These are phyloP conservation scores for Malurus splendens DNA, from an alignment of 2,797 vertebrate species.

Conservation along the genomic window DNA sequence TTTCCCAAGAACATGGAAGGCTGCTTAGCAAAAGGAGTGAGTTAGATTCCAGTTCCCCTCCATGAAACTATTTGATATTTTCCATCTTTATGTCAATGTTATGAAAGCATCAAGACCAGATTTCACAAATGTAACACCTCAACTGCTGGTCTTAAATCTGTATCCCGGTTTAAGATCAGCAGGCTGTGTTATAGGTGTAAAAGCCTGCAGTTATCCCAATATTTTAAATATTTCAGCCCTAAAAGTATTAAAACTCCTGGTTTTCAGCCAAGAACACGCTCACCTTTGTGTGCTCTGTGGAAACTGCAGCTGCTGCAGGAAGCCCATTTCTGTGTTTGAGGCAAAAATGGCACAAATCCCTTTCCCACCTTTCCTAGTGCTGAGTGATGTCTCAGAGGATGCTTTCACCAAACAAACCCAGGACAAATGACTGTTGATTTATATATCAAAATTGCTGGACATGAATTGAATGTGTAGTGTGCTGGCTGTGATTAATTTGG, in stretches of 20 bases:
- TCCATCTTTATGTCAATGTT: background rate
- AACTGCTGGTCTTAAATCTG: background rate
- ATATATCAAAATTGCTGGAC: rapidly evolving
- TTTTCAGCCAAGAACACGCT: background rate
- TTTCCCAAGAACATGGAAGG: background rate
- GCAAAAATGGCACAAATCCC: background rate
- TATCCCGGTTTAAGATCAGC: background rate
- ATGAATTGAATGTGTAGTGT: rapidly evolving
- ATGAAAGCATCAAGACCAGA: background rate
- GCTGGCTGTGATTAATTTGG: background rate
- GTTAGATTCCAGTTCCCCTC: background rate
- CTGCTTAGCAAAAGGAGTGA: background rate
- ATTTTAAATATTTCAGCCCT: background rate
- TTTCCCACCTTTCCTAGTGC: background rate
- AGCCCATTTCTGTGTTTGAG: background rate
- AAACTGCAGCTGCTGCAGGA: background rate
- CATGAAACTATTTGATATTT: background rate
- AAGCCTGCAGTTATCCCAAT: background rate
- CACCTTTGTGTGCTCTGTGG: background rate
- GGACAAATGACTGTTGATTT: background rate
- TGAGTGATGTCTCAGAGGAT: background rate
- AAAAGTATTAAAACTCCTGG: background rate
- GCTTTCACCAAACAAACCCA: rapidly evolving
- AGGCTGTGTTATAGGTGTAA: rapidly evolving
- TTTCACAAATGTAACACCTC: background rate